These are phyloP conservation scores for Phytoseiulus persimilis DNA, from an alignment of 2,888 invertebrate genomes.

Conservation along the genomic window DNA sequence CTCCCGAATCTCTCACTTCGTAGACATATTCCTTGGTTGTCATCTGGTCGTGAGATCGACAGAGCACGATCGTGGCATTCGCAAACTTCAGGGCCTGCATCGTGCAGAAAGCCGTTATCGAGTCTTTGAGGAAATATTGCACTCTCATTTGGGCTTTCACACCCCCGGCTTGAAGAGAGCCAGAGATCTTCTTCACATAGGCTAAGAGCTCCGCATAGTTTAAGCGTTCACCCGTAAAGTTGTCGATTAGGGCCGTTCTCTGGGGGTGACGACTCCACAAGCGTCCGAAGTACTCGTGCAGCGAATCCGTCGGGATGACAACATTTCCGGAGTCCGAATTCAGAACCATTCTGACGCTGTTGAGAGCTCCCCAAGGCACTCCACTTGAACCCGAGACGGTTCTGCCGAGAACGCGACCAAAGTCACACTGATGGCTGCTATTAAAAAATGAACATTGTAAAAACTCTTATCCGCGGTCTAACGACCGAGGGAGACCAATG, in stretches of 20 bases:
- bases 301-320: not conserved
- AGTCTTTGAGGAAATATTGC: conserved; percentile 31
- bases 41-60: conserved; percentile 28
- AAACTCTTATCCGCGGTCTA: no score
- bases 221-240: conserved; percentile 11
- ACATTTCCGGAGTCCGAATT: not conserved
- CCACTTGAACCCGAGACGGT: no score
- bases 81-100: conserved; percentile 34
- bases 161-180: conserved; percentile 10
- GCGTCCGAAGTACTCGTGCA: conserved; percentile 27
- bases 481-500: no score
- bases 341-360: conserved; percentile 7
- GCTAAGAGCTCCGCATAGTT: not conserved
- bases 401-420: no score
- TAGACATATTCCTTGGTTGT: conserved; percentile 23
- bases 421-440: no score
- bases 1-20: conserved; percentile 13
- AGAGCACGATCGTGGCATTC: conserved; percentile 24
- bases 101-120: conserved; percentile 11
- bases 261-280: conserved; percentile 19
- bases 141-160: conserved; percentile 15
- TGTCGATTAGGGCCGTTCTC: conserved; percentile 6
- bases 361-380: not conserved
- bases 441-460: no score
- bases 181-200: conserved; percentile 12